Evolutionary conservation across 2,797 vertebrate species (phyloP).

Genomic region (Spinibarbus caldwelli): DNA sequence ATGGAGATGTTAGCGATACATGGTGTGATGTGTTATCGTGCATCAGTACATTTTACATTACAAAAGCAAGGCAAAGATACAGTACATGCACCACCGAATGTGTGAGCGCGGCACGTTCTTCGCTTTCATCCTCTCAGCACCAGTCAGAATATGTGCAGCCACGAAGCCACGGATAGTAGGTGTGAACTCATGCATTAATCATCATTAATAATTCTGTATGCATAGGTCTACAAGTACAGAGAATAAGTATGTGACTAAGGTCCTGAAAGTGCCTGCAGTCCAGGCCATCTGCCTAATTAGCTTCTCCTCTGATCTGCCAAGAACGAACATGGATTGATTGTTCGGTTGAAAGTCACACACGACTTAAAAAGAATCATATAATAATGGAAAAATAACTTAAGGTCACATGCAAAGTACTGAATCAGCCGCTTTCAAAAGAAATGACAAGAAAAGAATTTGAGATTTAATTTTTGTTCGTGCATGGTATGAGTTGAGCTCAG

Average conservation of each 20-base stretch:
- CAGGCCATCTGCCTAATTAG: slow-evolving; percentile 52
- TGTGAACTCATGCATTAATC: slow-evolving; percentile 44
- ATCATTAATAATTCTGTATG: slow-evolving; percentile 39
- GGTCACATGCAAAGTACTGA: slow-evolving; percentile 3
- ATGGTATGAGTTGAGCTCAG: not conserved
- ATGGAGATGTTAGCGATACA: slow-evolving; percentile 21
- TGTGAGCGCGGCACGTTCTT: not conserved
- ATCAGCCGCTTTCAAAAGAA: not conserved
- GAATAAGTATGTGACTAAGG: slow-evolving; percentile 39
- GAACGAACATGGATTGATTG: not conserved
- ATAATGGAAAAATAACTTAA: not conserved
- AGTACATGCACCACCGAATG: not conserved
- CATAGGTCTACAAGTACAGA: slow-evolving; percentile 31
- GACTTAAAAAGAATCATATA: not conserved
- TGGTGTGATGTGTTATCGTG: not conserved
- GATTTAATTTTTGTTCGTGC: not conserved
- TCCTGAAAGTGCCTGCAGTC: slow-evolving; percentile 41
- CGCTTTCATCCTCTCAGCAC: not conserved
- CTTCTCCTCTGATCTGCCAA: slow-evolving; percentile 54
- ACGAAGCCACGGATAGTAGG: slow-evolving; percentile 16
- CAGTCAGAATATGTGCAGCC: slow-evolving; percentile 5
- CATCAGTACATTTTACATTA: slow-evolving; percentile 6
- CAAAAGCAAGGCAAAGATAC: slow-evolving; percentile 12
- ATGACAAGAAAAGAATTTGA: slow-evolving; percentile 1
- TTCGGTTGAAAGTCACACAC: slow-evolving; percentile 7